Evolutionary conservation across 1,140 invertebrate species (phyloP).

Genomic region (Monomorium pharaonis): DNA sequence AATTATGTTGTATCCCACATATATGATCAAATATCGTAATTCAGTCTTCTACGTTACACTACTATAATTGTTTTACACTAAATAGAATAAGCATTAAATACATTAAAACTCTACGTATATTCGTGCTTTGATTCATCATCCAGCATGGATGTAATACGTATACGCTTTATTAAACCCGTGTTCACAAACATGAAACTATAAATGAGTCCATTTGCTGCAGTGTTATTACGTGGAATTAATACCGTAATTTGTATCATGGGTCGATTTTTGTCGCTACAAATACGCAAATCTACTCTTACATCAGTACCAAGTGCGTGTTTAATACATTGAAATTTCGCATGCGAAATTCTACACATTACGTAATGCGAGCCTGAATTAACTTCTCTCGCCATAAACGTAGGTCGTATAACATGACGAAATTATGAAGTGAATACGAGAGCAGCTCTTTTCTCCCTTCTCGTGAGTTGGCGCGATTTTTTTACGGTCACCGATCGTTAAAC

Average conservation of each 20-base stretch:
- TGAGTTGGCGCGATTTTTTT: neutral
- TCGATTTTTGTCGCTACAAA: neutral
- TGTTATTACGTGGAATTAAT: constrained; percentile 53
- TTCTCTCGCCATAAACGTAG: neutral
- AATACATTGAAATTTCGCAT: neutral
- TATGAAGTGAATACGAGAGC: neutral
- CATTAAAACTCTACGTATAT: neutral
- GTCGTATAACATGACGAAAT: neutral
- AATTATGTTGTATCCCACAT: constrained; percentile 10
- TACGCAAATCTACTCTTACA: neutral
- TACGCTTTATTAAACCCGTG: neutral
- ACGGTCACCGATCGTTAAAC: constrained; percentile 3
- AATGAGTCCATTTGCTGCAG: constrained; percentile 15
- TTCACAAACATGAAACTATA: constrained; percentile 22
- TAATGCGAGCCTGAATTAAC: constrained; percentile 13
- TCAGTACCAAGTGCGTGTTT: neutral
- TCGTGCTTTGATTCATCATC: constrained; percentile 16
- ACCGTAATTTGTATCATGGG: constrained; percentile 40
- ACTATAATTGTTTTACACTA: constrained; percentile 1
- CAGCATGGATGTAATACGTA: neutral
- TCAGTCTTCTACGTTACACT: neutral
- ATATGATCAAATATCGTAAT: constrained; percentile 39
- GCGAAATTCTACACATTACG: neutral
- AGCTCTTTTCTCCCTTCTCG: neutral
- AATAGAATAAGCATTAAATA: constrained; percentile 19